Base-by-base conservation (phyloP, 1,140 invertebrate genomes). In the Ectropis grisescens region DNA sequence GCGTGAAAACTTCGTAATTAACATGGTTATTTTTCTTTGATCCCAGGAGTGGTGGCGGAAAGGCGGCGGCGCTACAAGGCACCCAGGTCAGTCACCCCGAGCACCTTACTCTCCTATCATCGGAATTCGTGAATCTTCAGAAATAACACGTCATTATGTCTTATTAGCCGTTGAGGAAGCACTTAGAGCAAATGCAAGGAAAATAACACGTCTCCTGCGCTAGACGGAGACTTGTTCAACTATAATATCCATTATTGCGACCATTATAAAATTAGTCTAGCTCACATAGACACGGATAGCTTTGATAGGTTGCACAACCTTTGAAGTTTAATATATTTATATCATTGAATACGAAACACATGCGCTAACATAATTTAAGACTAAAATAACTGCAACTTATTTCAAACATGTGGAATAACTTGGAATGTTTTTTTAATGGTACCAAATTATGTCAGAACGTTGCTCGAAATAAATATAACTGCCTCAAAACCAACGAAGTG, bases 61-160 rank as follows among this genome's bases (percentile, higher is more conserved):
- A 47, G 47, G 51, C 24, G 55, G 51, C 62, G 66, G 67, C 56
- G 60, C 56, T 62, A 49, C 42, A 51, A 46, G 58, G 44, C 41
- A 47, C 33, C 54, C 46, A 76, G 76, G 72, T 81, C 64, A 81
- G 69, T 81, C 45, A 78, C 67, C 59, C 37, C 29, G 30, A 32
- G 48, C 50, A 64, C 54, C 53, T 62, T 59, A 71, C 55, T 68
- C 46, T 53, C 30, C 48, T 47, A 45, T 52, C 51, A 68, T 70
- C 46, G 67, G 58, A 74, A 72, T 76, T 74, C 61, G 64, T 72
- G 62, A 68, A 72, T 71, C 58, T 61, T 69, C 53, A 60, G 40
- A 70, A 74, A 66, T 72, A 75, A 62, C 54, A 64, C 53, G 45
- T 68, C 60, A 70, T 74, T 71, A 70, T 64, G 43, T 61, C 58